Percentiles rank a stretch among this genome's conserved stretches.
Evolutionary conservation across 2,888 invertebrate genomes (phyloP).

Genomic region (Standfussiana lucernea): DNA sequence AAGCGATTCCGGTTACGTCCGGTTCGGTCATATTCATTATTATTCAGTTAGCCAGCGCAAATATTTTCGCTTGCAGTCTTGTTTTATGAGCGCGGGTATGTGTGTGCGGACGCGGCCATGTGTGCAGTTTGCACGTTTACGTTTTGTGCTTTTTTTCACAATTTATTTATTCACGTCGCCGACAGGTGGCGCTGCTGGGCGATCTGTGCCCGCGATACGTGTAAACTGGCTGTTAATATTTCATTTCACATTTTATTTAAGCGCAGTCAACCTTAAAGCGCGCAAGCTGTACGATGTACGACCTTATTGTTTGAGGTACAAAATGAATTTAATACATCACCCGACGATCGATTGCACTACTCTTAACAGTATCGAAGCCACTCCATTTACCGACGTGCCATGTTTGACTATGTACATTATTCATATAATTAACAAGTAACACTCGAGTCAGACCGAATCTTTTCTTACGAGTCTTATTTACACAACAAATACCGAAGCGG

Average conservation of each 20-base stretch:
- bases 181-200: conserved; percentile 85
- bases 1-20: conserved; percentile 71
- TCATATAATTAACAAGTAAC: conserved; percentile 56
- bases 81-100: conserved; percentile 67
- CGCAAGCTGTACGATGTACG: conserved; percentile 66
- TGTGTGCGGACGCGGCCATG: conserved; percentile 59
- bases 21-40: conserved; percentile 76
- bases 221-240: conserved; percentile 84
- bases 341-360: conserved; percentile 22
- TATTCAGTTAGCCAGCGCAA: conserved; percentile 82
- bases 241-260: conserved; percentile 83
- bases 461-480: conserved; percentile 62
- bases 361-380: conserved; percentile 22
- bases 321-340: conserved; percentile 32
- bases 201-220: conserved; percentile 81
- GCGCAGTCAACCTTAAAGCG: conserved; percentile 73
- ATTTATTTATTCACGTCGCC: conserved; percentile 83
- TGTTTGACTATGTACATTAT: conserved; percentile 48
- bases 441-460: conserved; percentile 42
- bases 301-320: conserved; percentile 68
- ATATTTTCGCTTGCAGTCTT: conserved; percentile 77
- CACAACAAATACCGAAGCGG: conserved; percentile 56
- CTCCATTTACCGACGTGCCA: conserved; percentile 25
- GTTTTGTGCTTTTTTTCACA: conserved; percentile 71
- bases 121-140: conserved; percentile 70